Base-by-base conservation (phyloP, 2,797 vertebrate genomes). In the Molossus alvarezi region DNA sequence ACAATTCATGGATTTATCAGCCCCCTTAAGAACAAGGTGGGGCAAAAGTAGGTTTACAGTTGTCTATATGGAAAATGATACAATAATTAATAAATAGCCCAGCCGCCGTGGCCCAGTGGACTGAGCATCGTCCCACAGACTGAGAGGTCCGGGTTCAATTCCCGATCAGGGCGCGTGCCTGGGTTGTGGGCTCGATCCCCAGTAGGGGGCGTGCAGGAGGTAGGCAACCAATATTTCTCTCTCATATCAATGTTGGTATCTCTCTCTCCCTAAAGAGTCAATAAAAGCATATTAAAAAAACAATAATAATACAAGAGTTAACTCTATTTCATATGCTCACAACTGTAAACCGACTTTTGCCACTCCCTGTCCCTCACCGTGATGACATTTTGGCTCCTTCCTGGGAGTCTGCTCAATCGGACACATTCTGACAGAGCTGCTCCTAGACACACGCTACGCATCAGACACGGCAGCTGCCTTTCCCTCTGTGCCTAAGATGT, bases 391-490 rank as follows among this genome's bases (percentile, higher is more conserved):
- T 3, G 33, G 13, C 12, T 73, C 25, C 2, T 14, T 48, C 0
- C 2, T 98, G 0, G 91, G 76, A 0, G 0, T 98, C 0, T 98
- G 97, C 3, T 0, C 98, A 3, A 2, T 21, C 0, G 0, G 48
- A 0, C 97, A 98, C 73, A 97, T 89, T 64, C 45, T 93, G 0
- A 98, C 98, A 0, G 97, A 97, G 0, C 25, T 98, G 0, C 97
- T 98, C 0, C 11, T 98, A 4, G 97, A 0, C 10, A 98, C 97
- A 76, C 98, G 97, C 1, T 98, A 98, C 0, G 98, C 97, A 0
- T 65, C 98, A 0, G 97, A 98, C 0, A 98, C 97, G 0, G 48
- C 83, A 0, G 85, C 83, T 0, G 97, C 97, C 0, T 98, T 98
- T 0, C 97, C 97, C 0, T 97, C 97, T 0, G 94, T 98, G 0